Conservation (phyloP, 2,113 vertebrate species). For the Tragelaphus strepsiceros region DNA sequence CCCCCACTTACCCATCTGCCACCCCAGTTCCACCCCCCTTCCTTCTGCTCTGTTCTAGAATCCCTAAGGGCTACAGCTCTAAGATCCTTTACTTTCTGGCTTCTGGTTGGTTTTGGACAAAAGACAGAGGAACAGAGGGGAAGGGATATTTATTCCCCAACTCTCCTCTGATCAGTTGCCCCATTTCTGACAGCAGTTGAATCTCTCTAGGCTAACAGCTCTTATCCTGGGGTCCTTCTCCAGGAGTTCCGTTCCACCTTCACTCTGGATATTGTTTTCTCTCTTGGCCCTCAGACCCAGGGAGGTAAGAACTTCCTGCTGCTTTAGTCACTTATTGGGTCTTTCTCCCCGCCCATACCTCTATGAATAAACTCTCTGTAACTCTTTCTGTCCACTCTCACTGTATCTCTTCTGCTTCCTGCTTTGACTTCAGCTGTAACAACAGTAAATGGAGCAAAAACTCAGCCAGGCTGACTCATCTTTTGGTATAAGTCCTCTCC, state of each 20-base stretch:
- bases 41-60: not conserved
- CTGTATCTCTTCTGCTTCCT: not conserved
- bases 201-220: not conserved
- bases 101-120: not conserved
- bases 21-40: not conserved
- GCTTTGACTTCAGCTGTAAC: fast-evolving
- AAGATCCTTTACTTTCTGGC: not conserved
- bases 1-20: not conserved
- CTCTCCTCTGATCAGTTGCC: not conserved
- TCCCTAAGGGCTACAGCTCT: not conserved
- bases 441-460: not conserved
- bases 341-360: not conserved
- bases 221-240: fast-evolving
- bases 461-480: not conserved
- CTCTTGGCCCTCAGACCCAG: not conserved
- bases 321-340: not conserved
- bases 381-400: fast-evolving
- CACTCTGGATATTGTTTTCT: fast-evolving
- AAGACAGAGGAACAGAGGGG: not conserved
- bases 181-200: not conserved
- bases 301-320: not conserved
- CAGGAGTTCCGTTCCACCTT: fast-evolving
- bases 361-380: too few relatives aligned
- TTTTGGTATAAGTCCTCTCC: not conserved
- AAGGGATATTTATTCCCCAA: fast-evolving